phyloP scores from a whole-genome alignment of 1,140 invertebrate genomes.

The Dendrolimus kikuchii region DNA sequence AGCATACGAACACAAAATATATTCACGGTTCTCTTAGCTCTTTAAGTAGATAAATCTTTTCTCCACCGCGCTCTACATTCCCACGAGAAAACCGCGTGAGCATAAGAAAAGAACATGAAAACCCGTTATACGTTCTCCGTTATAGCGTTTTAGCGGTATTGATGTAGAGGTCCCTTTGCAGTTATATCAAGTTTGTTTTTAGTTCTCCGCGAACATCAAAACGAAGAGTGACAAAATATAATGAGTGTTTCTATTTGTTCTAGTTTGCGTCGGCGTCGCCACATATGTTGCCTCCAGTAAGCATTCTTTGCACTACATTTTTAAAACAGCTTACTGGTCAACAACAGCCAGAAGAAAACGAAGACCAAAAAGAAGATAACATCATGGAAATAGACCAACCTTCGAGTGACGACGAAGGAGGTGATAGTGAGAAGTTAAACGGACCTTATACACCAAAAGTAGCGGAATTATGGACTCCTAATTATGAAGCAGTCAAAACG shows the following conservation, averaged over 20 bases:
- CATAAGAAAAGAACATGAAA: no score
- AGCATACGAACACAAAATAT: no score
- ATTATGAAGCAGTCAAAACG: conserved; percentile 48
- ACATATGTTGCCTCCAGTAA: conserved; percentile 62
- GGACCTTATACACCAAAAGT: conserved; percentile 24
- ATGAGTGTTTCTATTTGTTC: conserved; percentile 23
- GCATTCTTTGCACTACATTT: conserved; percentile 53
- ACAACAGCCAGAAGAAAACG: conserved; percentile 24
- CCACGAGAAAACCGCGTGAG: no score
- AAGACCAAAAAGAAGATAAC: conserved; percentile 21
- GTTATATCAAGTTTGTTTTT: no score
- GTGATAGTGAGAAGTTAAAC: conserved; percentile 17
- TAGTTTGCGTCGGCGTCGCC: conserved; percentile 60
- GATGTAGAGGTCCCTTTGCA: not conserved
- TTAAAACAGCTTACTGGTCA: conserved; percentile 55
- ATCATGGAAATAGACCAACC: conserved; percentile 27
- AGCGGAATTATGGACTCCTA: conserved; percentile 44
- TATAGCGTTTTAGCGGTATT: no score
- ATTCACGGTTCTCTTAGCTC: no score
- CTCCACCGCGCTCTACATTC: no score
- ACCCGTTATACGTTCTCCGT: no score
- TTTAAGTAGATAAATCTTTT: no score
- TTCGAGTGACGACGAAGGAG: conserved; percentile 43
- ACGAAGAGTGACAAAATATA: not conserved
- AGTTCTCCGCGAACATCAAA: no score